Conservation (phyloP, 2,797 vertebrate genomes). For the Ctenopoma multispine region DNA sequence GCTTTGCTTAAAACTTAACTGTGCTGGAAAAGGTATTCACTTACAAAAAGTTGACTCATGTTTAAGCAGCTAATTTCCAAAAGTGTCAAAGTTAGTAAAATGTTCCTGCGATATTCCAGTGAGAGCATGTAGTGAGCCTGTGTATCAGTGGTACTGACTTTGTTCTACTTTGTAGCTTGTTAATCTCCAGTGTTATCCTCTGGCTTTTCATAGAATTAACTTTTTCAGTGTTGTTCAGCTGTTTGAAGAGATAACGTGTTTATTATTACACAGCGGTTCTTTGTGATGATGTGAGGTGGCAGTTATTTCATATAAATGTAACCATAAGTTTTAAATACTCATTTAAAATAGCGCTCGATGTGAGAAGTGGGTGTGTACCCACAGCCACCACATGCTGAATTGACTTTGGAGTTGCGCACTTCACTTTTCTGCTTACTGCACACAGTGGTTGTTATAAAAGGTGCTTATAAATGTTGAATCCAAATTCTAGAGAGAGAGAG, state of each 20-base stretch:
- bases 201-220: not conserved
- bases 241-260: not conserved
- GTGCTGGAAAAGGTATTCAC: constrained; percentile 1
- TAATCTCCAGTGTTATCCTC: constrained; percentile 8
- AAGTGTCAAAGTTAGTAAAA: constrained; percentile 6
- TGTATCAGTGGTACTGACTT: constrained; percentile 23
- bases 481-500: not conserved
- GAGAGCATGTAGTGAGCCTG: not conserved
- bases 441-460: constrained; percentile 26
- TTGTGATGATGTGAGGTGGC: not conserved
- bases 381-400: constrained; percentile 49
- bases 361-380: constrained; percentile 82
- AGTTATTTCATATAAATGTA: constrained; percentile 3
- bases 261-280: not conserved
- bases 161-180: constrained; percentile 24
- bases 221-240: constrained; percentile 5
- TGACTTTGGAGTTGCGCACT: constrained; percentile 71
- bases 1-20: not conserved
- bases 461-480: not conserved
- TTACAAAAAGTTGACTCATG: not conserved
- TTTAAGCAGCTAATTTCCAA: constrained; percentile 28
- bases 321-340: not conserved
- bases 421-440: constrained; percentile 54
- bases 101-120: constrained; percentile 14
- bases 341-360: constrained; percentile 35